A percentile compares a stretch with the other conserved stretches of the same genome.
These are phyloP conservation scores for Periparus ater DNA, from an alignment of 2,797 vertebrate species.

Conservation along the genomic window DNA sequence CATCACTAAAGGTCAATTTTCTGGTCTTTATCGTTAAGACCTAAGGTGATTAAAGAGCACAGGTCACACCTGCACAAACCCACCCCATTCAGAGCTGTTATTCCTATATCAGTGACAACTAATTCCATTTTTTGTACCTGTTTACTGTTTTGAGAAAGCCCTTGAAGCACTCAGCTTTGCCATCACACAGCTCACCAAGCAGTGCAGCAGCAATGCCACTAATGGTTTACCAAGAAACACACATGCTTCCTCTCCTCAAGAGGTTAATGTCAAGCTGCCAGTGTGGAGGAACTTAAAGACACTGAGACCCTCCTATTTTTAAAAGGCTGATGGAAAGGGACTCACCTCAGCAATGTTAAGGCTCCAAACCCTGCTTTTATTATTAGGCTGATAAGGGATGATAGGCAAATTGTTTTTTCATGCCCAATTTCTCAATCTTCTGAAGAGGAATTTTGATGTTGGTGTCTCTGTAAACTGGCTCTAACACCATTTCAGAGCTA, in stretches of 20 bases:
- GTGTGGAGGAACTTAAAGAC: not conserved
- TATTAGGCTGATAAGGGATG: not conserved
- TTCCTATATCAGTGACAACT: rapidly evolving
- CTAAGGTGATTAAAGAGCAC: not conserved
- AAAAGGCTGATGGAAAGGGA: not conserved
- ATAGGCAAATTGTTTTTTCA: not conserved
- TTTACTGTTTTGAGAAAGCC: not conserved
- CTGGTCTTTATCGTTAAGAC: not conserved
- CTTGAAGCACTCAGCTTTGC: not conserved
- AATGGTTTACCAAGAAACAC: not conserved
- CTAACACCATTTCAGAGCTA: not conserved
- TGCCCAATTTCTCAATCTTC: not conserved
- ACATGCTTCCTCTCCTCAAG: not conserved
- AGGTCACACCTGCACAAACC: not conserved
- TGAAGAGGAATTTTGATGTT: not conserved
- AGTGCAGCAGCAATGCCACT: not conserved
- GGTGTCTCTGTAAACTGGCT: not conserved
- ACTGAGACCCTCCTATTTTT: not conserved
- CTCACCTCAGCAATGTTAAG: not conserved
- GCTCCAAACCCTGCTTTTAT: not conserved
- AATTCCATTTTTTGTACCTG: not conserved
- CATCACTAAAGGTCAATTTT: not conserved
- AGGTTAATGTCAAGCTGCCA: not conserved
- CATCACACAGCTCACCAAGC: not conserved
- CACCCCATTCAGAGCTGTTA: not conserved